A percentile compares a stretch with the other conserved stretches of the same genome.
phyloP scores from a whole-genome alignment of 2,797 vertebrate species.

The Bufotes viridis region DNA sequence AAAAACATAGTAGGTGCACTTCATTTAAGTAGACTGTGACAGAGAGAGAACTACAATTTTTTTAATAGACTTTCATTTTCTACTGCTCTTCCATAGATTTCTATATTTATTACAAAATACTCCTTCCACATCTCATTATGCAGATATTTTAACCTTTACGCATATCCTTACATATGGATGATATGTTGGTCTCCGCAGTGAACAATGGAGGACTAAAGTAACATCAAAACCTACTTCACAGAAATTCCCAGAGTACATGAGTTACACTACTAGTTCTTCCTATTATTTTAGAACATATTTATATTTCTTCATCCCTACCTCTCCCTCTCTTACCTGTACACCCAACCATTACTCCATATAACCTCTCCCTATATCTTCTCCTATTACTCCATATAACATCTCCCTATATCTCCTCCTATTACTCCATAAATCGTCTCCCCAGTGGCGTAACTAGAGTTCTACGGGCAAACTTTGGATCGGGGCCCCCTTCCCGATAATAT shows the following conservation, averaged over 20 bases:
- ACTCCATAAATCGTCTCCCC: not conserved
- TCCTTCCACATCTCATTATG: not conserved
- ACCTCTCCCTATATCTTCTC: not conserved
- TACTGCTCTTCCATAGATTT: not conserved
- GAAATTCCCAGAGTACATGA: not conserved
- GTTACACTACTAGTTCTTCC: not conserved
- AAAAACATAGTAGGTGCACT: constrained; percentile 26
- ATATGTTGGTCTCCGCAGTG: not conserved
- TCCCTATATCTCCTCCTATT: not conserved
- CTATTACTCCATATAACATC: not conserved
- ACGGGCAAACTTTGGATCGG: too few species aligned
- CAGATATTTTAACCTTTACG: not conserved
- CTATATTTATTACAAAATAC: not conserved
- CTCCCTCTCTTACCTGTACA: too few species aligned
- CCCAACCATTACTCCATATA: not conserved
- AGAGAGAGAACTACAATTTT: not conserved
- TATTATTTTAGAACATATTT: not conserved
- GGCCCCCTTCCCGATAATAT: too few species aligned
- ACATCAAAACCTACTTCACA: not conserved
- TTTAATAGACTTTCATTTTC: not conserved
- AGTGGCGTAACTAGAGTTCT: too few species aligned
- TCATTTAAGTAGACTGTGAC: constrained; percentile 10
- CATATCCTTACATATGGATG: not conserved
- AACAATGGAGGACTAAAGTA: not conserved
- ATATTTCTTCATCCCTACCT: not conserved